Base-by-base conservation (phyloP, 2,797 vertebrate genomes). In the Pseudomugil gertrudae region DNA sequence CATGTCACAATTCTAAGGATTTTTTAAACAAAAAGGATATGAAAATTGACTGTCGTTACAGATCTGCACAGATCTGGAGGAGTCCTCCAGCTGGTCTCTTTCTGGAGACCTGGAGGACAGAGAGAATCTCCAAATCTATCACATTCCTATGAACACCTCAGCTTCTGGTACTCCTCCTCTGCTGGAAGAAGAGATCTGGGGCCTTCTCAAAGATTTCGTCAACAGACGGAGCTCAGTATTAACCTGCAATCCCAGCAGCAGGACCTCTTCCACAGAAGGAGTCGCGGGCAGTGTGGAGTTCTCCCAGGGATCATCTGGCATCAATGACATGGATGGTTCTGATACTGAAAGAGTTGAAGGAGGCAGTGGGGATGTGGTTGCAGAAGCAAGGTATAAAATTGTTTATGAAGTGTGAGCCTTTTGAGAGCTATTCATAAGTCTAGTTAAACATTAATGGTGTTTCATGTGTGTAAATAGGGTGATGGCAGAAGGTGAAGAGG, bases 251-350 rank as follows among this genome's bases (percentile, higher is more conserved):
- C 94, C 95, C 59, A 96, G 95, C 83, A 97, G 96, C 67, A 93
- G 96, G 86, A 98, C 95, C 0, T 98, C 97, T 29, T 98, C 97
- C 59, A 98, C 97, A 0, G 97, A 98, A 84, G 97, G 96, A 1
- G 96, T 98, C 78, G 96, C 96, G 38, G 97, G 96, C 79, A 98
- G 96, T 2, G 95, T 96, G 35, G 96, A 97, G 10, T 95, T 97
- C 78, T 98, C 97, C 57, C 96, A 98, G 84, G 96, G 95, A 21
- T 98, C 97, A 23, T 98, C 97, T 6, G 97, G 97, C 43, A 96
- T 98, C 73, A 94, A 94, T 82, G 96, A 98, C 78, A 92, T 98
- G 71, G 96, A 97, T 48, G 94, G 95, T 51, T 96, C 96, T 63
- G 97, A 98, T 77, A 69, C 93, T 53, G 96, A 98, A 69, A 94